A percentile compares a stretch with the other conserved stretches of the same genome.
These are phyloP conservation scores for Oncorhynchus masou DNA, from an alignment of 2,113 vertebrate species.

Conservation along the genomic window DNA sequence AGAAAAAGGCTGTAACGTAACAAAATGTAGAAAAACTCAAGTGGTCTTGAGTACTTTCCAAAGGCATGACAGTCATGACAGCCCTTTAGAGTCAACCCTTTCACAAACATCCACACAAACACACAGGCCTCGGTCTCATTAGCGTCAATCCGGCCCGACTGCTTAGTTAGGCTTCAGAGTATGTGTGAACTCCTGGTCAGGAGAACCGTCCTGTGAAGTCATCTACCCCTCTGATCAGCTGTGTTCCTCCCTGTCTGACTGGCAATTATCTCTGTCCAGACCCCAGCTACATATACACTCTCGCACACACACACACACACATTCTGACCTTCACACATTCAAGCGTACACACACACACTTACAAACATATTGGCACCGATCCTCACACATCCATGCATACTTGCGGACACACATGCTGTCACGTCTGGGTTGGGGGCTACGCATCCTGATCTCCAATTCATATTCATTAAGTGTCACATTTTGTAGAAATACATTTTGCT, in stretches of 20 bases:
- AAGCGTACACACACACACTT: background rate
- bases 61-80: background rate
- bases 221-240: conserved; percentile 29
- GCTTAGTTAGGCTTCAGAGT: conserved; percentile 49
- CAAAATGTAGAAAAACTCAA: no score
- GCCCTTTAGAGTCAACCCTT: background rate
- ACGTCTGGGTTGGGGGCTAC: conserved; percentile 22
- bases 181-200: conserved; percentile 35
- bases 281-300: conserved; percentile 18
- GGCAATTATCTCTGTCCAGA: conserved; percentile 52
- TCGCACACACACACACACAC: conserved; percentile 18
- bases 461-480: conserved; percentile 72
- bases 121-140: conserved; percentile 19
- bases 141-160: conserved; percentile 42
- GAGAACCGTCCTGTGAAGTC: conserved; percentile 43
- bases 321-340: background rate
- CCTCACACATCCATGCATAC: background rate
- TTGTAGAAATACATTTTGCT: conserved; percentile 68
- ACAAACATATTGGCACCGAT: background rate
- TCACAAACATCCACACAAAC: background rate
- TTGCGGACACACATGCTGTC: conserved; percentile 4
- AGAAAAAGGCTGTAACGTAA: no score
- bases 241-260: conserved; percentile 35
- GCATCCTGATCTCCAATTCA: conserved; percentile 60
- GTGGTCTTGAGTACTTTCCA: no score